phyloP scores from a whole-genome alignment of 2,888 invertebrate species.

The Euproctis similis region DNA sequence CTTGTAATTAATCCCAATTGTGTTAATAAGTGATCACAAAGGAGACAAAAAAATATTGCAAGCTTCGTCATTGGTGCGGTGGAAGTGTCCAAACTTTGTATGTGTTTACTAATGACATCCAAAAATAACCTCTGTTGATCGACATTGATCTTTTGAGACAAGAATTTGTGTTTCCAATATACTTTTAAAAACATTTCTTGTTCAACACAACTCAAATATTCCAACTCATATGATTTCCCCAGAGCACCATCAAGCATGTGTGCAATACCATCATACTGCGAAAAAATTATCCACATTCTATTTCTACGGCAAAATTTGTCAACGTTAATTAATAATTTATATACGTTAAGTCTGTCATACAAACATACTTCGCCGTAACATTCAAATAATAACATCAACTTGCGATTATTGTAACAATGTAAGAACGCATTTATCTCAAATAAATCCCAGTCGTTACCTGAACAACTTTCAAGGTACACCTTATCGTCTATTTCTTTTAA shows the following conservation, averaged over 20 bases:
- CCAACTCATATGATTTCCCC: slow-evolving; percentile 6
- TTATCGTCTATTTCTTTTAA: slow-evolving; percentile 1
- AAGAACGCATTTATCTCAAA: slow-evolving; percentile 4
- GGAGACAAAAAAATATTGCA: slow-evolving; percentile 1
- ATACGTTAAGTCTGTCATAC: slow-evolving; percentile 1
- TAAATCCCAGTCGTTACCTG: background rate
- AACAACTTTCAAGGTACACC: slow-evolving; percentile 1
- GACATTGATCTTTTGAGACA: slow-evolving; percentile 3
- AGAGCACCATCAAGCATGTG: slow-evolving; percentile 8
- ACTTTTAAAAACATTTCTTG: slow-evolving; percentile 8
- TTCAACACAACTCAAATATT: slow-evolving; percentile 6
- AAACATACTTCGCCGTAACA: slow-evolving; percentile 9
- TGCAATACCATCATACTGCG: slow-evolving; percentile 13
- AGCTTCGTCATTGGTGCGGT: background rate
- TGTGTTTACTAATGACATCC: background rate
- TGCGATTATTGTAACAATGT: slow-evolving; percentile 4
- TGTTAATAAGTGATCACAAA: background rate
- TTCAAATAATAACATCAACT: slow-evolving; percentile 5
- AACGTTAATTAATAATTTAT: slow-evolving; percentile 1
- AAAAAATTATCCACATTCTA: slow-evolving; percentile 13
- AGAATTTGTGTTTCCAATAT: slow-evolving; percentile 7
- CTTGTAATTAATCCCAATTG: too few species aligned
- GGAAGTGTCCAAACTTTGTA: background rate
- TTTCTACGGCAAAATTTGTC: slow-evolving; percentile 1
- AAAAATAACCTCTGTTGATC: slow-evolving; percentile 6